Base-by-base conservation (phyloP, 2,113 vertebrate genomes). In the Heliornis fulica region DNA sequence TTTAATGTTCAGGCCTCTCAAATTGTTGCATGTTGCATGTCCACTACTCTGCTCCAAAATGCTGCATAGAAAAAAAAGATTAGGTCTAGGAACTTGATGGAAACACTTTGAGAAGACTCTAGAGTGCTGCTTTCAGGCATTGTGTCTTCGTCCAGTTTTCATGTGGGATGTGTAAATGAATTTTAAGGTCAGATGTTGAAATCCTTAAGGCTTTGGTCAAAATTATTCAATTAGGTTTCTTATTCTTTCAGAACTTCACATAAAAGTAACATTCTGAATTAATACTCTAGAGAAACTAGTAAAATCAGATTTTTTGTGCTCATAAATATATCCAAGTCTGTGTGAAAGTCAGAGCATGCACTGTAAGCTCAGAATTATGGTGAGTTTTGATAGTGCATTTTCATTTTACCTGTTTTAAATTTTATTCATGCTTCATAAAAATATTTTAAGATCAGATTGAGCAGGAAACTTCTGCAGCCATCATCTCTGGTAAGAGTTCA, bases 1-100 rank as follows among this genome's bases (percentile, higher is more conserved):
- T 91, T 95, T 94, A 82, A 87, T 96, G 74, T 90, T 90, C 56
- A 83, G 61, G 54, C 54, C 46, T 90, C 60, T 92, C 60, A 66
- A 81, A n/a, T 88, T 82, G 84, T 36, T 93, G 74, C 60, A 54
- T 83, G n/a, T 63, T 78, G 71, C 60, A 60, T 57, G 20, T 86
- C 77, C 75, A 74, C 56, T 89, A 57, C 59, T 9, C 46, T 91
- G 22, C 71, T 93, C 17, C 45, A 69, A 83, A 88, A 65, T 53
- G 13, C 46, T 76, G 10, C 53, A 11, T 65, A 77, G 11, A 21
- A 68, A 40, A 78, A 70, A 6, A 26, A 78, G 75, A 81, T 50
- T 50, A 77, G 43, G 26, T 25, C 36, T 61, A 77, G 72, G 53
- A 85, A 88, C 28, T 8, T 5, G 10, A 53, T 65, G 66, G 68